These are phyloP conservation scores for Corella eumyota DNA, from an alignment of 23 tunicate genomes.

Conservation along the genomic window DNA sequence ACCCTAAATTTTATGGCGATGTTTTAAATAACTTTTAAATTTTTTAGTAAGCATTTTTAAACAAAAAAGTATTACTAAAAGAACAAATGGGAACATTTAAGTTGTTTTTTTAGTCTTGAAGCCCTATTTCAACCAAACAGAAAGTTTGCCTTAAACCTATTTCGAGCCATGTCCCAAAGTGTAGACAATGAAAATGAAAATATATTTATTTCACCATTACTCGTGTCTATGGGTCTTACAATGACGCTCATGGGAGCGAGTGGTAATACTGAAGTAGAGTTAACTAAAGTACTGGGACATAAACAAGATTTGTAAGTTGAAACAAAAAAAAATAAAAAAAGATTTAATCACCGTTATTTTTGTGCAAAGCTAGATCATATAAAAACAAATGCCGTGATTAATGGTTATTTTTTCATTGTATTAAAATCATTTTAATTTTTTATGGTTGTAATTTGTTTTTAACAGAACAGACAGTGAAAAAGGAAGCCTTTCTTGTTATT, in stretches of 20 bases:
- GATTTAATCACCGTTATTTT: no score
- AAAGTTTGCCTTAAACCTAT: slow-evolving; percentile 15
- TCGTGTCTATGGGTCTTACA: slow-evolving; percentile 2
- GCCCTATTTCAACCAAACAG: slow-evolving; percentile 6
- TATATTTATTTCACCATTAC: slow-evolving; percentile 11
- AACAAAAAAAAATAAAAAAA: no score
- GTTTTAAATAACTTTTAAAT: no score
- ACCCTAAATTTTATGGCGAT: no score
- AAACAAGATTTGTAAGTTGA: no score
- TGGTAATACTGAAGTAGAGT: background rate
- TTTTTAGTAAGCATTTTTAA: no score
- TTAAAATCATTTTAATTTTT: no score
- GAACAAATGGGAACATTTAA: no score
- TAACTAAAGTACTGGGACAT: background rate
- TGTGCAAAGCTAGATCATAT: no score
- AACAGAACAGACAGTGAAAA: background rate
- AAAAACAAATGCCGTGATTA: no score
- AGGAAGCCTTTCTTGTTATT: background rate
- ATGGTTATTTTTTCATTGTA: no score
- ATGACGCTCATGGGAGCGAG: slow-evolving; percentile 12
- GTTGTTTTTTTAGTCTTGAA: background rate
- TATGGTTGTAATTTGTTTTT: slow-evolving; percentile 1
- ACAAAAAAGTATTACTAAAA: no score
- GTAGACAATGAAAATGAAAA: background rate
- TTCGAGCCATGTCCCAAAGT: background rate